These are phyloP conservation scores for Bombycilla garrulus DNA, from an alignment of 2,113 vertebrate genomes.

Conservation along the genomic window DNA sequence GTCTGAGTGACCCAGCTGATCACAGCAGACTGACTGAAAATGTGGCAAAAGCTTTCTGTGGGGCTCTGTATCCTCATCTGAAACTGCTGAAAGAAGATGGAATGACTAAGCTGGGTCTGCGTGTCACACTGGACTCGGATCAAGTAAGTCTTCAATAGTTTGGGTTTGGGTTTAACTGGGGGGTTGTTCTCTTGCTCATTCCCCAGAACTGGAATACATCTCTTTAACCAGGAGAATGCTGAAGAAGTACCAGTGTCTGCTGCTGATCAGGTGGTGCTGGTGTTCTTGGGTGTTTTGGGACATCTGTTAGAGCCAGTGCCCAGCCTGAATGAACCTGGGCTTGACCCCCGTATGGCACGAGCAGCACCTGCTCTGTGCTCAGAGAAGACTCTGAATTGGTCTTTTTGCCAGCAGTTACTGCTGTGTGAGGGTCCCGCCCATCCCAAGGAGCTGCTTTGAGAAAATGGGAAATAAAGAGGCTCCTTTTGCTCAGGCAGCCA, in stretches of 20 bases:
- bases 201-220: background rate
- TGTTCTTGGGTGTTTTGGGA: background rate
- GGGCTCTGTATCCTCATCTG: conserved; percentile 92
- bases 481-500: background rate
- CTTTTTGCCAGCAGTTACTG: background rate
- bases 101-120: conserved; percentile 92
- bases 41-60: conserved; percentile 92
- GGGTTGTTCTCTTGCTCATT: background rate
- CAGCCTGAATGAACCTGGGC: background rate
- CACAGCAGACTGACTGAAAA: conserved; percentile 95
- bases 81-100: conserved; percentile 97
- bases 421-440: background rate
- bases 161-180: background rate
- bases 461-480: background rate
- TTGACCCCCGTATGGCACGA: rapidly evolving
- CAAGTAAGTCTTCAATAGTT: conserved; percentile 76
- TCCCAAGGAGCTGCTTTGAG: background rate
- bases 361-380: background rate
- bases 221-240: background rate
- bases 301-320: background rate
- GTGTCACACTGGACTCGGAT: conserved; percentile 92
- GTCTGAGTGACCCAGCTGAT: conserved; percentile 92
- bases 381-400: background rate
- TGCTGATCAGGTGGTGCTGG: background rate
- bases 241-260: background rate